A percentile compares a stretch with the other conserved stretches of the same genome.
Evolutionary conservation across 2,888 invertebrate species (phyloP).

Genomic region (Dryomyza anilis): DNA sequence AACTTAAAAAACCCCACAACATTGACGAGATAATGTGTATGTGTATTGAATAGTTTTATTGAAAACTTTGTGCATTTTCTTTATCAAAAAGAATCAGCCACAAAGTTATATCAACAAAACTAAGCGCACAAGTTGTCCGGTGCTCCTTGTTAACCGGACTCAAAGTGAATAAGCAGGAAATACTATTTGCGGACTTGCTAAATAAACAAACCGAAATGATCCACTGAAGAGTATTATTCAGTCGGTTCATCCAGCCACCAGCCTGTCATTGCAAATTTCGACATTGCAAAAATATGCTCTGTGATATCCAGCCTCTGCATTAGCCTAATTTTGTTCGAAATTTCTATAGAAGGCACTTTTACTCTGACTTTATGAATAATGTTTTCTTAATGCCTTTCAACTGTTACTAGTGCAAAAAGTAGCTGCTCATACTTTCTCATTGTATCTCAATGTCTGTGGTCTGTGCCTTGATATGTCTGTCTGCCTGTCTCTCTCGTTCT

Average conservation of each 20-base stretch:
- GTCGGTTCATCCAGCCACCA: background rate
- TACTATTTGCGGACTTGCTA: background rate
- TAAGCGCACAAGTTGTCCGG: slow-evolving; percentile 9
- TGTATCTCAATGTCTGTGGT: background rate
- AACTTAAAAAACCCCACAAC: too few relatives aligned
- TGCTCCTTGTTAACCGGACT: slow-evolving; percentile 1
- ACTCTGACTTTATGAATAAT: slow-evolving; percentile 7
- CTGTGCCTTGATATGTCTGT: background rate
- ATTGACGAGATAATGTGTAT: too few relatives aligned
- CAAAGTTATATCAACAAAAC: slow-evolving; percentile 15
- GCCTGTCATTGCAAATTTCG: background rate
- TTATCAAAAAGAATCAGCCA: slow-evolving; percentile 6
- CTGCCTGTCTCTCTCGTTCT: background rate
- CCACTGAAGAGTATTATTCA: background rate
- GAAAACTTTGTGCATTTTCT: slow-evolving; percentile 8
- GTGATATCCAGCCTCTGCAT: background rate
- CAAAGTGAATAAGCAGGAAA: slow-evolving; percentile 12
- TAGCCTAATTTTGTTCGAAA: background rate
- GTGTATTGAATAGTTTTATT: slow-evolving; percentile 1
- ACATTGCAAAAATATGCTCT: background rate
- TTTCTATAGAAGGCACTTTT: background rate
- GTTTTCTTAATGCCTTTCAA: slow-evolving; percentile 2
- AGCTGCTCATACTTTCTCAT: background rate
- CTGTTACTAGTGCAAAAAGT: background rate
- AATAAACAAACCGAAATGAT: background rate